Evolutionary conservation across 23 tunicate genomes (phyloP).

Genomic region (Clavelina lepadiformis): DNA sequence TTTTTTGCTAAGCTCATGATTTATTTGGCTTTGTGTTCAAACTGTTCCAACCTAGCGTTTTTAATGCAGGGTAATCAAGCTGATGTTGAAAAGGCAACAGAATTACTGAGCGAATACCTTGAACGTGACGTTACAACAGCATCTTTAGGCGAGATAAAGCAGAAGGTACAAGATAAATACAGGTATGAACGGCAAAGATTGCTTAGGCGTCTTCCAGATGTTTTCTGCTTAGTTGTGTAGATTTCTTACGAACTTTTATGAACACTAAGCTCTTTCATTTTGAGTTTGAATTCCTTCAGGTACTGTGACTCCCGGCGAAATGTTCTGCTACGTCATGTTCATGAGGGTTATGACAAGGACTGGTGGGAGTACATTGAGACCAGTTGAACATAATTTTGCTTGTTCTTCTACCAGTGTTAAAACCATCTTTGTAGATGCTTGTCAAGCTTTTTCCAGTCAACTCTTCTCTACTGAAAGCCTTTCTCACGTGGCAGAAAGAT

Average conservation of each 20-base stretch:
- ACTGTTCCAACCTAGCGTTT: background rate
- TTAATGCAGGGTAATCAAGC: conserved; percentile 75
- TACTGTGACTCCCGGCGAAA: conserved; percentile 78
- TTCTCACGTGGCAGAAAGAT: too few relatives aligned
- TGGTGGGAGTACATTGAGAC: conserved; percentile 75
- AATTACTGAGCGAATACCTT: conserved; percentile 74
- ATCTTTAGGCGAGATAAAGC: conserved; percentile 75
- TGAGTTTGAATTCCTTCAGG: conserved; percentile 4
- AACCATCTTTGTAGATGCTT: too few relatives aligned
- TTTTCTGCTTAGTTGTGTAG: background rate
- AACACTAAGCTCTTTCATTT: background rate
- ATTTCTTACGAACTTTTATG: background rate
- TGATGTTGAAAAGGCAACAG: conserved; percentile 87
- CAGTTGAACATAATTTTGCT: too few relatives aligned
- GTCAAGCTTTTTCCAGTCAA: too few relatives aligned
- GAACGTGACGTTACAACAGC: conserved; percentile 94
- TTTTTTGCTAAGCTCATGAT: too few relatives aligned
- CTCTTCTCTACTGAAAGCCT: too few relatives aligned
- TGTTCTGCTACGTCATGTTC: conserved; percentile 71
- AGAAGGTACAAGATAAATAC: conserved; percentile 91
- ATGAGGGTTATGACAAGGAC: conserved; percentile 90
- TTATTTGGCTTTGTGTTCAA: too few relatives aligned
- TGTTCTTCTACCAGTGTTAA: too few relatives aligned
- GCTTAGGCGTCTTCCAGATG: background rate
- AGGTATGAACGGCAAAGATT: conserved; percentile 19